Base-by-base conservation (phyloP, 1,140 invertebrate genomes). In the Dendrolimus kikuchii region DNA sequence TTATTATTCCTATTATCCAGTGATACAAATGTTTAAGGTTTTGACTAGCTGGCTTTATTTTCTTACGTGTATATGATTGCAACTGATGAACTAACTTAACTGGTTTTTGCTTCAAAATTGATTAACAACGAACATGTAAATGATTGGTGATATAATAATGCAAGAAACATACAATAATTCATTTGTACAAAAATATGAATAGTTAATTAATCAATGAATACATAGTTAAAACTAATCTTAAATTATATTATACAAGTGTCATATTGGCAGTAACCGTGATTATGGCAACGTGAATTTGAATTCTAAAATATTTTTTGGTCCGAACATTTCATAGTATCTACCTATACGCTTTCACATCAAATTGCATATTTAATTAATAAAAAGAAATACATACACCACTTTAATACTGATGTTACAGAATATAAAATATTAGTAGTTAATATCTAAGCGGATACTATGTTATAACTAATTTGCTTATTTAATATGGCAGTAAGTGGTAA, bases 401-500 rank as follows among this genome's bases (percentile, higher is more conserved):
- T 74, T 86, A 86, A 86, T 86, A 86, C 82, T 86, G 75, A 74
- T 71, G 81, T 84, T 77, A 81, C 63, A 78, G 59, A 78, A 67
- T 70, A 66, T 71, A 68, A 68, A 70, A 65, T 70, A 64, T 64
- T 78, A 75, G 58, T 71, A 54, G 67, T 77, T 76, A 76, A 67
- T 59, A 77, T 73, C 78, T 85, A 81, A 81, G 69, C 76, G 66
- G 75, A 77, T 66, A 76, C 72, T 77, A 81, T 69, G 66, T 74
- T 83, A 74, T 62, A 72, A 68, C 71, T 81, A 81, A 47, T 51
- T 74, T 69, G 80, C 80, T 78, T 86, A 86, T 64, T 65, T 86
- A 82, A 77, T 86, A 86, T 83, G 80, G 82, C 82, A 86, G 82
- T 86, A 81, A 75, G 71, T 81, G 77, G 77, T 81, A 74, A 77